Conservation (phyloP, 2,797 vertebrate genomes). For the Eidolon dupreanum region DNA sequence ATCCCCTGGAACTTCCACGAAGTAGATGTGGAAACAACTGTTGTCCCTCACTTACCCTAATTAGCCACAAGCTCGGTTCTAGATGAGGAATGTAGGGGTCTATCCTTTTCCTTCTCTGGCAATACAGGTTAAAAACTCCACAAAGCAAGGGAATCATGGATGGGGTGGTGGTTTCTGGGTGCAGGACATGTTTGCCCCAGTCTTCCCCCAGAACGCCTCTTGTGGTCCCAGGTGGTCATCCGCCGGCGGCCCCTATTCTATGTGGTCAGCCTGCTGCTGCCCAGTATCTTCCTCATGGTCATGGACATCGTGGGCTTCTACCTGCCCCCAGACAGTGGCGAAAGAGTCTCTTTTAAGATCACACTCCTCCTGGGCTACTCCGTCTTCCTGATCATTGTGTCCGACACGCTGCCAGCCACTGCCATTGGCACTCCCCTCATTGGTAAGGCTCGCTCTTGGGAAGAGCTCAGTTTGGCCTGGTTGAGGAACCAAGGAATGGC, state of each 20-base stretch:
- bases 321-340: constrained; percentile 95
- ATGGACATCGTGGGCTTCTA: constrained; percentile 98
- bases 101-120: background rate
- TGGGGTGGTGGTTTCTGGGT: background rate
- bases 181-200: background rate
- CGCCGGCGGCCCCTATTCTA: constrained; percentile 96
- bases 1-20: fast-evolving
- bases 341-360: constrained; percentile 99
- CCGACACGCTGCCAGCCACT: constrained; percentile 95
- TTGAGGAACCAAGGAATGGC: fast-evolving
- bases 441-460: constrained; percentile 84
- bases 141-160: background rate
- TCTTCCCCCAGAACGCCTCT: background rate
- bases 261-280: constrained; percentile 94
- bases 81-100: background rate
- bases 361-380: constrained; percentile 98
- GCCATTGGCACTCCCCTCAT: constrained; percentile 97
- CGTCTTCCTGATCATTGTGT: constrained; percentile 98
- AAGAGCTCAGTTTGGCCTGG: background rate
- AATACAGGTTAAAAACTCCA: background rate
- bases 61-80: background rate
- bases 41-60: background rate
- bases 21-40: background rate
- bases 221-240: constrained; percentile 92
- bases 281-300: constrained; percentile 98